Percentiles rank a stretch among this genome's conserved stretches.
Conservation (phyloP, 2,113 vertebrate species). For the Chaenocephalus aceratus region DNA sequence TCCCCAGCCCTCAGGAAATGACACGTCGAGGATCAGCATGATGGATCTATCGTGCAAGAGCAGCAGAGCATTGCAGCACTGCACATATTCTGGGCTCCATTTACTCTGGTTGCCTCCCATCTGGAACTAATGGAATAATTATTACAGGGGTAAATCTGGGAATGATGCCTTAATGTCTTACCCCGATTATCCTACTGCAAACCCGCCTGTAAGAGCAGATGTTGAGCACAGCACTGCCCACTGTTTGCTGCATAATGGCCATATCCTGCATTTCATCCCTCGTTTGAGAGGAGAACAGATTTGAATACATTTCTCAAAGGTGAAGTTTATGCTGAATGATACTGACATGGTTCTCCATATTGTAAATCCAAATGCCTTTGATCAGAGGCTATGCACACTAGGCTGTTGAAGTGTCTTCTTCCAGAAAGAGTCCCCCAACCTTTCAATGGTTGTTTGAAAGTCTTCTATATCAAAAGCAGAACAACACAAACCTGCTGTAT, state of each 20-base stretch:
- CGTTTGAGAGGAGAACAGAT: constrained; percentile 38
- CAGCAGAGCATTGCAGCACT: constrained; percentile 56
- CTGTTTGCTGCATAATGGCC: constrained; percentile 7
- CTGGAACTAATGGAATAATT: constrained; percentile 62
- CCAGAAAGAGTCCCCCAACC: background rate
- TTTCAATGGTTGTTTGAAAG: constrained; percentile 18
- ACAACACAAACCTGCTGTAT: too few relatives aligned
- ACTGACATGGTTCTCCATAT: constrained; percentile 39
- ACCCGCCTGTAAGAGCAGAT: background rate
- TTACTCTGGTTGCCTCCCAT: constrained; percentile 54
- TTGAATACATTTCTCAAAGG: constrained; percentile 25
- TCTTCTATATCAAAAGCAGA: background rate
- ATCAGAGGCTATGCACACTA: constrained; percentile 15
- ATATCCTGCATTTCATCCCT: constrained; percentile 23
- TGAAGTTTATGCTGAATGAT: constrained; percentile 44
- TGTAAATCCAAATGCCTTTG: constrained; percentile 24
- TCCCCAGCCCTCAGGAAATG: constrained; percentile 65
- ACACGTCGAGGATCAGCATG: constrained; percentile 68
- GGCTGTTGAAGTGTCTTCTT: background rate
- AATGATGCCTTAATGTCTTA: constrained; percentile 23
- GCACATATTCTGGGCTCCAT: constrained; percentile 43
- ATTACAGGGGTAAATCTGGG: constrained; percentile 33
- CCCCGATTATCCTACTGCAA: constrained; percentile 6
- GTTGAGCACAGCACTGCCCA: background rate
- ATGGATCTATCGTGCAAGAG: constrained; percentile 60